phyloP scores from a whole-genome alignment of 2,797 vertebrate genomes.

The Melanotaenia boesemani region DNA sequence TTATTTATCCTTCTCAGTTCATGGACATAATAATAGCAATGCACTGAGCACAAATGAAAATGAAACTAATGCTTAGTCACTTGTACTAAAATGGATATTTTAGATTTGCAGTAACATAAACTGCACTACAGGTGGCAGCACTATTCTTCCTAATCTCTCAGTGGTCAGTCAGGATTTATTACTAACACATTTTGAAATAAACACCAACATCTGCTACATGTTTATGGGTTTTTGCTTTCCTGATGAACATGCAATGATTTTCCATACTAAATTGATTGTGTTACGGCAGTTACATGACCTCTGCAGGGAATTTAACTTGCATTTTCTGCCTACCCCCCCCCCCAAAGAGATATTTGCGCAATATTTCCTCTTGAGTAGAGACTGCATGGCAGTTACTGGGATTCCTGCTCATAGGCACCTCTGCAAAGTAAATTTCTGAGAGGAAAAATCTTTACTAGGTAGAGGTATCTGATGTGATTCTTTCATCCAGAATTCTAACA shows the following conservation, averaged over 20 bases:
- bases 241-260: background rate
- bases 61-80: background rate
- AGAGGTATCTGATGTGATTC: constrained; percentile 1
- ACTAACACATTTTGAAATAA: constrained; percentile 15
- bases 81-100: background rate
- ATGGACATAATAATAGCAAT: background rate
- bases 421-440: constrained; percentile 41
- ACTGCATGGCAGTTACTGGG: constrained; percentile 26
- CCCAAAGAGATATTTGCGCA: constrained; percentile 30
- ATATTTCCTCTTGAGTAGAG: constrained; percentile 34
- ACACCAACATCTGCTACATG: constrained; percentile 6
- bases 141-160: constrained; percentile 10
- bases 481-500: background rate
- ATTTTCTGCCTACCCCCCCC: constrained; percentile 6
- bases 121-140: constrained; percentile 74
- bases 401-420: constrained; percentile 49
- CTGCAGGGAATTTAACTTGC: constrained; percentile 36
- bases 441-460: background rate
- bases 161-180: background rate
- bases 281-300: constrained; percentile 4
- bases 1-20: too few species aligned
- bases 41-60: background rate
- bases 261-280: constrained; percentile 11
- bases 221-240: constrained; percentile 11
- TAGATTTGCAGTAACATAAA: constrained; percentile 48